phyloP scores from a whole-genome alignment of 1,140 invertebrate genomes.

The Alviniconcha marisindica region DNA sequence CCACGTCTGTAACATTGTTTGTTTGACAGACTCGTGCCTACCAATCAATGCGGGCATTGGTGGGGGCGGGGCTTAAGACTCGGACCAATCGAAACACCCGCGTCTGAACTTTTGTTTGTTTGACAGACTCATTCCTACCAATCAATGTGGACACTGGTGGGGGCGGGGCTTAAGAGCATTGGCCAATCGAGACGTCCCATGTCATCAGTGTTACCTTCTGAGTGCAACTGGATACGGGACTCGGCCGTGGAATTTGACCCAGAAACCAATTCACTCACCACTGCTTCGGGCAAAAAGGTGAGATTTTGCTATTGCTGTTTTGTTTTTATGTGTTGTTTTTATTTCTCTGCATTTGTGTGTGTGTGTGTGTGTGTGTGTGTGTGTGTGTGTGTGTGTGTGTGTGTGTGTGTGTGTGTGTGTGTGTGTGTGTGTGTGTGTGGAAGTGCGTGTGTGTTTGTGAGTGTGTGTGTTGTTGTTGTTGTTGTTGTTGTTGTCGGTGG shows the following conservation, averaged over 20 bases:
- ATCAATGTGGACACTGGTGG: conserved; percentile 95
- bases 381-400: conserved; percentile 26
- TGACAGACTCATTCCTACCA: conserved; percentile 95
- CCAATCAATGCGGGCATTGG: conserved; percentile 95
- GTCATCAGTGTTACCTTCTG: conserved; percentile 84
- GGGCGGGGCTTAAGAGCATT: conserved; percentile 88
- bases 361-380: conserved; percentile 18
- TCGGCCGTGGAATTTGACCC: conserved; percentile 85
- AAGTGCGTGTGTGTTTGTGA: conserved; percentile 24
- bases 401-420: background rate
- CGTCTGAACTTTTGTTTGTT: too few relatives aligned
- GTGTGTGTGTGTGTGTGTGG: background rate
- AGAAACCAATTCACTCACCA: conserved; percentile 83
- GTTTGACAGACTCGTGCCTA: conserved; percentile 92
- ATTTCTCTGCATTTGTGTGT: background rate
- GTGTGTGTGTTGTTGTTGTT: conserved; percentile 38
- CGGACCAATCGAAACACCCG: conserved; percentile 81
- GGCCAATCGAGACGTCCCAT: conserved; percentile 82
- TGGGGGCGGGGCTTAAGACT: conserved; percentile 91
- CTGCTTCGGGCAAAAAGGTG: conserved; percentile 80
- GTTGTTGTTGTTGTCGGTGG: too few relatives aligned
- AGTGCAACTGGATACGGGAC: conserved; percentile 89
- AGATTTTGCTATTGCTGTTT: too few relatives aligned
- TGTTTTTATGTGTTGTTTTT: background rate
- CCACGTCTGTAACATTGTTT: too few relatives aligned